phyloP scores from a whole-genome alignment of 2,888 invertebrate species.

The Brachylomia viminalis region DNA sequence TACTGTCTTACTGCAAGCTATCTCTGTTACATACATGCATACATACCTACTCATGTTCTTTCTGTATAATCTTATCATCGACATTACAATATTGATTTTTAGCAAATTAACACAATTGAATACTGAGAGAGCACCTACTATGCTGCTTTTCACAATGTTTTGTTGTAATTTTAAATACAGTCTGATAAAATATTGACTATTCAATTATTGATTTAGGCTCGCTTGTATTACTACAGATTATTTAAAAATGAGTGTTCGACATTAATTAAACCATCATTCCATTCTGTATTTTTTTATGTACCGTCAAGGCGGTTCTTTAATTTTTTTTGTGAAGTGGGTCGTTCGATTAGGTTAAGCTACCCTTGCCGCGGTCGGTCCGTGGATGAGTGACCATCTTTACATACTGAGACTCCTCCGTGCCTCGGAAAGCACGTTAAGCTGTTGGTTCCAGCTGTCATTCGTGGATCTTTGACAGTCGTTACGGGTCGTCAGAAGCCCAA shows the following conservation, averaged over 20 bases:
- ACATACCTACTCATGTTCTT: too few species aligned
- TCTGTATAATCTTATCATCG: neutral
- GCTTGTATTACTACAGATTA: conserved; percentile 13
- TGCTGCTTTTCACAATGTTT: neutral
- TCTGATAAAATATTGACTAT: neutral
- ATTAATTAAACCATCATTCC: conserved; percentile 29
- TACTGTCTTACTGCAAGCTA: neutral
- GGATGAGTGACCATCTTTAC: too few species aligned
- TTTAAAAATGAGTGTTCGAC: conserved; percentile 19
- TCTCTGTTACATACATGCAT: neutral
- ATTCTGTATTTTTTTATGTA: conserved; percentile 9
- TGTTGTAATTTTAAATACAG: neutral
- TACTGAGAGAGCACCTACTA: neutral
- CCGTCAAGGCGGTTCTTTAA: neutral
- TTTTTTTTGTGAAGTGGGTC: conserved; percentile 9
- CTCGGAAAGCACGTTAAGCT: too few species aligned
- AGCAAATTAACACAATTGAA: neutral
- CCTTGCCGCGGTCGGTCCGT: too few species aligned
- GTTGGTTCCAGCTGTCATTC: too few species aligned
- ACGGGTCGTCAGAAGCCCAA: too few species aligned
- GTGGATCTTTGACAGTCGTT: too few species aligned
- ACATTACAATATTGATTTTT: conserved; percentile 5
- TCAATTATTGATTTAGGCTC: conserved; percentile 16
- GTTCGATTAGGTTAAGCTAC: too few species aligned
- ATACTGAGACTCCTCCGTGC: too few species aligned